Percentiles rank a stretch among this genome's conserved stretches.
phyloP scores from a whole-genome alignment of 2,113 vertebrate species.

The Notiomystis cincta region DNA sequence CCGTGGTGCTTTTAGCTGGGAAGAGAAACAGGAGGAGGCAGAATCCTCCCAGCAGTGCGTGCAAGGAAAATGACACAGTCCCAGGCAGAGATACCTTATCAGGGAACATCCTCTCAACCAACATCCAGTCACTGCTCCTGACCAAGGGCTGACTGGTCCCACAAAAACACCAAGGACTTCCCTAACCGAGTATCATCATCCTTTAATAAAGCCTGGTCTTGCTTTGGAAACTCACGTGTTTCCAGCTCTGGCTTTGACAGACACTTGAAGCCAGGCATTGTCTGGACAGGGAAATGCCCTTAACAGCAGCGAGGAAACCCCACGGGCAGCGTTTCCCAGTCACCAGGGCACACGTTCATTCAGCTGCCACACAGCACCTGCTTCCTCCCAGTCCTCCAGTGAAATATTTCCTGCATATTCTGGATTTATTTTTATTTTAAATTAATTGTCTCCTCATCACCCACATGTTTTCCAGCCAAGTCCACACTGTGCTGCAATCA shows the following conservation, averaged over 20 bases:
- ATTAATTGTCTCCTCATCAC: neutral
- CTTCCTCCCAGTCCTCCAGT: neutral
- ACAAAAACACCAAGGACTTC: accelerated
- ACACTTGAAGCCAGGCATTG: neutral
- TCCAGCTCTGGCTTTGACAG: neutral
- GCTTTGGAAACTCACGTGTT: accelerated
- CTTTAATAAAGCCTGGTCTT: neutral
- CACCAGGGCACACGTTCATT: accelerated
- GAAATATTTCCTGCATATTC: neutral
- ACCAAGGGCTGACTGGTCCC: neutral
- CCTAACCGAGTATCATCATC: too few species aligned
- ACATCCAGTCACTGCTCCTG: neutral
- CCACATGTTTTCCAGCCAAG: neutral
- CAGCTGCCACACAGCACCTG: neutral
- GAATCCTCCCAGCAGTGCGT: neutral
- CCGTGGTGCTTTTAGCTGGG: neutral
- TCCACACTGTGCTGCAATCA: neutral
- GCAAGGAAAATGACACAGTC: neutral
- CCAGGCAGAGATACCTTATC: neutral
- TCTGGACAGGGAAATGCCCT: neutral
- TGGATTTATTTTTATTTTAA: neutral
- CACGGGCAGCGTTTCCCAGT: neutral
- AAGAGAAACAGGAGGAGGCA: neutral
- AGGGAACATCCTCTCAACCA: neutral
- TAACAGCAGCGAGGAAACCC: neutral